These are phyloP conservation scores for Indicator indicator DNA, from an alignment of 2,113 vertebrate genomes.

Conservation along the genomic window DNA sequence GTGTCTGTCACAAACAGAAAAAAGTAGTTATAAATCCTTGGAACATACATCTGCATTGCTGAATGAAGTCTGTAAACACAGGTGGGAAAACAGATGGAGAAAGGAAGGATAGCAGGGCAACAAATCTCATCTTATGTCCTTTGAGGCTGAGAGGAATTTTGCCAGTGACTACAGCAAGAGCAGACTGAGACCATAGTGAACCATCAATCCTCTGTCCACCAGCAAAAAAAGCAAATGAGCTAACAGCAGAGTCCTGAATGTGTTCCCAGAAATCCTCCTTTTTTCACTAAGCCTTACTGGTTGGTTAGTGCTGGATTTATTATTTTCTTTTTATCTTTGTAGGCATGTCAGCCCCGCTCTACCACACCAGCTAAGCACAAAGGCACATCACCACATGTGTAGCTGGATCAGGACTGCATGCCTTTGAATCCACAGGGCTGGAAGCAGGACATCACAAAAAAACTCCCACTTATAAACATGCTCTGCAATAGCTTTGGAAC, in stretches of 20 bases:
- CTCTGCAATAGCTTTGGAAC: background rate
- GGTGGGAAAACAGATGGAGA: constrained; percentile 57
- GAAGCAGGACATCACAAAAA: background rate
- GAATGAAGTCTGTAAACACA: constrained; percentile 49
- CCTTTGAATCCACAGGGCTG: background rate
- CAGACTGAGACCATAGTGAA: constrained; percentile 23
- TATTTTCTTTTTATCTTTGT: background rate
- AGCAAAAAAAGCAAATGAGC: constrained; percentile 7
- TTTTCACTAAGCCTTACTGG: background rate
- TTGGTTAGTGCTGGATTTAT: background rate
- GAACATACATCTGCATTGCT: background rate
- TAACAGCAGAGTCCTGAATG: background rate
- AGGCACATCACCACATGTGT: background rate
- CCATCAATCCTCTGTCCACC: constrained; percentile 32
- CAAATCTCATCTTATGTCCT: background rate
- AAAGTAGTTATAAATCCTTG: background rate
- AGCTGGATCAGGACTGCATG: background rate
- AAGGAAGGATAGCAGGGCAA: constrained; percentile 32
- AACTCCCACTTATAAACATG: background rate
- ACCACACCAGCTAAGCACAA: background rate
- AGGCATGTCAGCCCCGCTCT: background rate
- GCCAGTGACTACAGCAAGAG: background rate
- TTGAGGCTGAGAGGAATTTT: background rate
- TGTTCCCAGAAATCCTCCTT: constrained; percentile 4
- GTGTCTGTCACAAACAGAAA: background rate